Evolutionary conservation across 2,113 vertebrate genomes (phyloP), one percentile per base, ranked within the genome.

Genomic region (Balaenoptera acutorostrata): DNA sequence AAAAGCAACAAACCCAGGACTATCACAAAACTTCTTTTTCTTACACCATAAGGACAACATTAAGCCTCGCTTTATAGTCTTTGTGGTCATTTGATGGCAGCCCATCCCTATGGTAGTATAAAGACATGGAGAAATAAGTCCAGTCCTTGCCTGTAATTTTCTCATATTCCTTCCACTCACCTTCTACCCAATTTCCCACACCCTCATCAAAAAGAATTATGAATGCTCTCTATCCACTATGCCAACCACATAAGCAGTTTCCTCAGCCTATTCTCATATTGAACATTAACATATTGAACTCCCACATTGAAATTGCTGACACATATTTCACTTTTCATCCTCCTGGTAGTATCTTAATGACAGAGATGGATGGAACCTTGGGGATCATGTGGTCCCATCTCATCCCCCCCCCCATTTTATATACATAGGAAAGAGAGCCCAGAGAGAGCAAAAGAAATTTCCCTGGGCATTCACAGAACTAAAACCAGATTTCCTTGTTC

Each of bases 41-140:
- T 82, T 8, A 18, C 0, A 1, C 36, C 12, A 6, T 3, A 10
- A 29, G 18, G 5, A 4, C 18, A 8, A 23, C 14, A 14, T 11
- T 57, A n/a, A 87, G 31, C 44, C 39, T 66, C n/a, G 36, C 52
- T 92, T 83, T 36, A 52, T 52, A 36, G 11, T 20, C 39, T 49
- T 36, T 20, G 36, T 20, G 36, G 1, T 55, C 74, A 29, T 31
- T 85, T 25, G 27, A 80, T 49, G 29, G 2, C 4, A 72, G 23
- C 3, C 14, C 33, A 20, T n/a, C n/a, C 46, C 9, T 39, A 13
- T 6, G 23, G 36, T 1, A 39, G 23, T 21, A 17, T 46, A 72
- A 44, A 46, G 3, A 74, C 17, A 21, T 20, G 6, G 57, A 78
- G 25, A 93, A 41, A 63, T 3, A 72, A 27, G 49, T 0, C 9